Conservation (phyloP, 2,113 vertebrate species). For the Gobio gobio region DNA sequence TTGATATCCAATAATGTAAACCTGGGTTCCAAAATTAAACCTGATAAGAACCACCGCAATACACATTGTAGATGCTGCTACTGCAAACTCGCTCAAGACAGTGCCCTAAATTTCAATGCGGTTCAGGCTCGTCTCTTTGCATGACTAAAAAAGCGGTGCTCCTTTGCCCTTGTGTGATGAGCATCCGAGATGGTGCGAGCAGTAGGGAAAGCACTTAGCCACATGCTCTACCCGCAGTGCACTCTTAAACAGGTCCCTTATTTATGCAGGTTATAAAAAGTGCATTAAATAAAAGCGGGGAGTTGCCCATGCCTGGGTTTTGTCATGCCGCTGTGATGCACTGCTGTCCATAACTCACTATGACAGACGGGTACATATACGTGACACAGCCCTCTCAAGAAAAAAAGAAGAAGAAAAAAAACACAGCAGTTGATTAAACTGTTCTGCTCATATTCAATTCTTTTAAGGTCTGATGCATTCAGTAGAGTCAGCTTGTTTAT, state of each 20-base stretch:
- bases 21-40: neutral
- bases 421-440: neutral
- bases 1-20: neutral
- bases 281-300: constrained; percentile 44
- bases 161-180: constrained; percentile 28
- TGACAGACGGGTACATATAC: neutral
- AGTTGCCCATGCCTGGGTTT: neutral
- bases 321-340: constrained; percentile 25
- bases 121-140: neutral
- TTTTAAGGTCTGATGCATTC: constrained; percentile 13
- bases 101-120: neutral
- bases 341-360: constrained; percentile 28
- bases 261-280: constrained; percentile 43
- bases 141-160: constrained; percentile 2
- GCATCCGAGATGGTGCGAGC: neutral
- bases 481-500: constrained; percentile 17
- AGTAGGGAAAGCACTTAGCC: neutral
- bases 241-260: constrained; percentile 34
- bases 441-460: neutral
- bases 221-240: neutral
- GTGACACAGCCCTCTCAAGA: neutral
- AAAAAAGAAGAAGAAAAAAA: neutral
- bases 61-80: neutral
- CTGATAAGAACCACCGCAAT: neutral
- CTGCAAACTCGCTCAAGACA: too few relatives aligned